Evolutionary conservation across 2,797 vertebrate genomes (phyloP).

Genomic region (Ambastaia sidthimunki): DNA sequence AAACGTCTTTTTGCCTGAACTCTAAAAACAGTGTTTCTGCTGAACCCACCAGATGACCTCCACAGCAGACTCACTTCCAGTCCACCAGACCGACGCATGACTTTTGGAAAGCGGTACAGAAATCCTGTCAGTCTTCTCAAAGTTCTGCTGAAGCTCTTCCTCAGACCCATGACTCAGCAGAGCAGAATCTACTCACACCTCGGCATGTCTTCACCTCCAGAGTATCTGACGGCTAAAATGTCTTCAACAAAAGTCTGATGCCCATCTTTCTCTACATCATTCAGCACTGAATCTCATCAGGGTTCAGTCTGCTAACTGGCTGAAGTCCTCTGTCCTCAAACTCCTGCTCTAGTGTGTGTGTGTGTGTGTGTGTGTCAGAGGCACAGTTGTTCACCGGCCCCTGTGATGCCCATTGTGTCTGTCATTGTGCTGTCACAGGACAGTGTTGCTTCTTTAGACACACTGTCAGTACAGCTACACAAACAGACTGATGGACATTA

Average conservation of each 20-base stretch:
- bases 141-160: constrained; percentile 66
- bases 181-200: neutral
- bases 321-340: constrained; percentile 41
- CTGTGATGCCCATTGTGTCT: constrained; percentile 49
- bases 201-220: neutral
- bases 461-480: constrained; percentile 53
- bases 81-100: constrained; percentile 65
- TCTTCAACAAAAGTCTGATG: neutral
- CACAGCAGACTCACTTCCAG: constrained; percentile 74
- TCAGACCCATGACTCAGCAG: constrained; percentile 69
- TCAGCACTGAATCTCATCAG: constrained; percentile 3
- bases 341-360: constrained; percentile 22
- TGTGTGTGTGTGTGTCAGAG: constrained; percentile 31
- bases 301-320: constrained; percentile 36
- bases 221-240: neutral
- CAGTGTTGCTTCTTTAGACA: constrained; percentile 57
- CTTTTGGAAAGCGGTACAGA: constrained; percentile 72
- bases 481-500: constrained; percentile 61
- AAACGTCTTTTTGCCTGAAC: neutral
- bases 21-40: constrained; percentile 15
- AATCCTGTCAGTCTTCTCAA: constrained; percentile 71
- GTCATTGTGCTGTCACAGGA: constrained; percentile 55
- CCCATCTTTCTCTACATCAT: constrained; percentile 4
- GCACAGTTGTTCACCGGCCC: constrained; percentile 48
- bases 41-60: constrained; percentile 74